Evolutionary conservation across 2,113 vertebrate species (phyloP), one percentile per base, ranked within the genome.

Genomic region (Noturus placidus): DNA sequence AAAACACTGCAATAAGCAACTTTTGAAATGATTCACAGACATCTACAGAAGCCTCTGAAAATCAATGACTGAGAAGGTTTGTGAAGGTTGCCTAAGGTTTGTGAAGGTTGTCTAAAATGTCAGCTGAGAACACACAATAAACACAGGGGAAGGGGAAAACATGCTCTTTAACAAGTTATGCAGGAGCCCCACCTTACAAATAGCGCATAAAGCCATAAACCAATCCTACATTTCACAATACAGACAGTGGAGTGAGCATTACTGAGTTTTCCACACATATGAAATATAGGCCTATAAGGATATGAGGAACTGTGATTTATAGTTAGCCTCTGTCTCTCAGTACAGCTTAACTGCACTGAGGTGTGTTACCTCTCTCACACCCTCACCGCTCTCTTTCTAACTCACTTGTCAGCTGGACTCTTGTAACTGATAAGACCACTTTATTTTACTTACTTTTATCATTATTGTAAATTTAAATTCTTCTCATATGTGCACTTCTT

Each of bases 151-250:
- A 3, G 38, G 38, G 42, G 42, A 50, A 61, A 74, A 50, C 63
- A 52, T 17, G 50, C n/a, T 38, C 27, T 86, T 54, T 27, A 35
- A 79, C 11, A 72, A 82, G 65, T 82, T 82, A 74, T 17, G 67
- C 52, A 87, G 72, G 22, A 59, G 65, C 52, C 52, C 35, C 79
- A 30, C 78, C 86, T 54, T 20, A 42, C 6, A 33, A 27, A 57
- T 13, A 86, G 20, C 35, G 46, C n/a, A 57, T 27, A 81, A 59
- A 22, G 59, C 50, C 76, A 86, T 81, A 69, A 79, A 86, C 61
- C 35, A 22, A 52, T 15, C 86, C 46, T 22, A 42, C 14, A 67
- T n/a, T n/a, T 57, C 52, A 54, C 22, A 81, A 78, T 25, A 25
- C 10, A 65, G 14, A 2, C 85, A 22, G 33, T 27, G 85, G 2